Evolutionary conservation across 2,888 invertebrate genomes (phyloP), one percentile per base, ranked within the genome.

Genomic region (Thereva unica): DNA sequence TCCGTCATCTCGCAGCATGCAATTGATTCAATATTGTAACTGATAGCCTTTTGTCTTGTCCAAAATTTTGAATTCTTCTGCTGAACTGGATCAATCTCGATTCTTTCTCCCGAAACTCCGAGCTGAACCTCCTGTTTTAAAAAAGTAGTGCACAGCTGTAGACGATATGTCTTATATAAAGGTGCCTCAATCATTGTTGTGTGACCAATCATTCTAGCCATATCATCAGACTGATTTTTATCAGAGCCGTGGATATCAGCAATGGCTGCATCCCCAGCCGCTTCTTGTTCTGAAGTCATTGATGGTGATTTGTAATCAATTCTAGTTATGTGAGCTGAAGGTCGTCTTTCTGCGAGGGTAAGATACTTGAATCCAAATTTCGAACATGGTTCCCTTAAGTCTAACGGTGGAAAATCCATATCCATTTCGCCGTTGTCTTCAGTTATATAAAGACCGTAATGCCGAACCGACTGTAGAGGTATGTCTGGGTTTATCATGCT

Each of bases 351-450:
- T 0, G 95, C 91, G 10, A 97, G 84, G 4, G 96, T 96, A 9
- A 97, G 84, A 73, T 91, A 91, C 8, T 87, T 87, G 78, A 97
- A 96, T 38, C 94, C 94, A 80, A 96, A 97, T 80, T 97, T 97
- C 0, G 92, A 90, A 72, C 97, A 92, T 1, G 90, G 89, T 80
- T 97, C 97, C 69, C 87, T 86, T 9, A 90, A 85, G 77, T 96
- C 95, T 8, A 98, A 83, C 73, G 92, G 91, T 0, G 97, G 96
- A 78, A 98, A 96, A 74, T 95, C 97, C 81, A 87, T 86, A 80
- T 95, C 95, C 3, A 95, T 91, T 82, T 79, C 79, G 1, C 97
- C 97, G 77, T 96, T 95, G 76, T 97, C 97, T 82, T 97, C 97
- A 37, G 94, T 95, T 78, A 97, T 94, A 77, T 92, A 94, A 65